Percentiles rank a stretch among this genome's conserved stretches.
Evolutionary conservation across 2,797 vertebrate genomes (phyloP).

Genomic region (Darevskia mixta): DNA sequence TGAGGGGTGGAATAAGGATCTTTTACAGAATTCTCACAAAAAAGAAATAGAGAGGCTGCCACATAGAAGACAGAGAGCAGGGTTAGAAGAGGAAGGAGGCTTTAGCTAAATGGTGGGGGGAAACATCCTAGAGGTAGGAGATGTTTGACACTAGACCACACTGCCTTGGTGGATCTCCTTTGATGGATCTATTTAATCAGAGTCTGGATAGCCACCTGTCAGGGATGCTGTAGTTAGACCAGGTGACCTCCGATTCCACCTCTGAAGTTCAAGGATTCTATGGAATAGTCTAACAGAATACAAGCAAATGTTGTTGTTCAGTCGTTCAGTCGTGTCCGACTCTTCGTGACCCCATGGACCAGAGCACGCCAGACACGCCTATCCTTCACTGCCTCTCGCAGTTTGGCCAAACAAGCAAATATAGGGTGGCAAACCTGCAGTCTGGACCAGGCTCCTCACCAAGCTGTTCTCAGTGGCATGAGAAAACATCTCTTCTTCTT

Average conservation of each 20-base stretch:
- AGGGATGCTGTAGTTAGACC: not conserved
- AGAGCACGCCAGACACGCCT: too few species aligned
- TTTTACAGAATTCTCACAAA: not conserved
- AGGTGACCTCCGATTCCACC: not conserved
- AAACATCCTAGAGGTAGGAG: not conserved
- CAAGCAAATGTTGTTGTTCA: not conserved
- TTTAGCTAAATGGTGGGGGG: too few species aligned
- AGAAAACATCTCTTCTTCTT: too few species aligned
- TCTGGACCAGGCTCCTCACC: too few species aligned
- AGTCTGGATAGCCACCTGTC: not conserved
- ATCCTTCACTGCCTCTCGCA: too few species aligned
- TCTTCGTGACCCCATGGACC: too few species aligned
- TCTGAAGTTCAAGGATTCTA: not conserved
- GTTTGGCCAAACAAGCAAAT: not conserved
- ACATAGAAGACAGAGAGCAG: not conserved
- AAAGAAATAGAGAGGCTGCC: not conserved
- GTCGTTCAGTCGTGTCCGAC: too few species aligned
- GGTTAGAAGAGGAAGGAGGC: not conserved
- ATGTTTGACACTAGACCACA: not conserved
- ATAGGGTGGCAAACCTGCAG: not conserved
- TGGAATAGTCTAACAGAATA: not conserved
- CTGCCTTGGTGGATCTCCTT: too few species aligned
- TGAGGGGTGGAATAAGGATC: not conserved
- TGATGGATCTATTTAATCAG: not conserved
- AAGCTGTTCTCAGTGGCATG: too few species aligned